Percentiles rank a stretch among this genome's conserved stretches.
Evolutionary conservation across 2,113 vertebrate species (phyloP).

Genomic region (Helogale parvula): DNA sequence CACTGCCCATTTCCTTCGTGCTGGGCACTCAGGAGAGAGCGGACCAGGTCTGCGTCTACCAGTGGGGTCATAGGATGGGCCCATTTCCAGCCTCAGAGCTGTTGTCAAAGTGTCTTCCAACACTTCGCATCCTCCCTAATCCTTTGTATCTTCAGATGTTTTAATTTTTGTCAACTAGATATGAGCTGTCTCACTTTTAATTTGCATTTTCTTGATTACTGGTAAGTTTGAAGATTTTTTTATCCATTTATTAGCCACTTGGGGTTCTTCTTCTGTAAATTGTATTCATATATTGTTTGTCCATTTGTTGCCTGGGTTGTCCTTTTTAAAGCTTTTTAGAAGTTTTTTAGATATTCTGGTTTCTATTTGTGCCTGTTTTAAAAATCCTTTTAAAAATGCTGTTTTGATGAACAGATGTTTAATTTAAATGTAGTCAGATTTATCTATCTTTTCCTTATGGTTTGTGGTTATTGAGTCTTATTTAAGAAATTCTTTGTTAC

Average conservation of each 20-base stretch:
- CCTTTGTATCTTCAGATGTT: constrained; percentile 34
- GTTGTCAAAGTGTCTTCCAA: not conserved
- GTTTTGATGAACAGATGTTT: constrained; percentile 61
- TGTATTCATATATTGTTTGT: not conserved
- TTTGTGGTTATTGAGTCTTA: constrained; percentile 42
- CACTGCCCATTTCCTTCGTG: not conserved
- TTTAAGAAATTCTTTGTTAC: constrained; percentile 36
- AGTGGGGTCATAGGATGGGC: not conserved
- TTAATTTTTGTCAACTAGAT: constrained; percentile 41
- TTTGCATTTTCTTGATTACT: constrained; percentile 59
- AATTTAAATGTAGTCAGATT: constrained; percentile 5
- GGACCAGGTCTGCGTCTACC: not conserved
- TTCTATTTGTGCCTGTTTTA: constrained; percentile 60
- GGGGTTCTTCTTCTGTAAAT: not conserved
- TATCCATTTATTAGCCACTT: not conserved
- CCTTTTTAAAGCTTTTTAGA: constrained; percentile 39
- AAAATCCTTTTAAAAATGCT: constrained; percentile 45
- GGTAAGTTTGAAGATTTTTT: constrained; percentile 39
- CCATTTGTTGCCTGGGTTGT: constrained; percentile 18
- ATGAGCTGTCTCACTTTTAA: constrained; percentile 57
- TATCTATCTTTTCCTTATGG: constrained; percentile 44
- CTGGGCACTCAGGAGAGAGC: not conserved
- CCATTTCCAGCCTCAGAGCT: not conserved
- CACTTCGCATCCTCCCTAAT: not conserved
- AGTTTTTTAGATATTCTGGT: constrained; percentile 49